These are phyloP conservation scores for Lycodopsis pacificus DNA, from an alignment of 2,797 vertebrate species.

Conservation along the genomic window DNA sequence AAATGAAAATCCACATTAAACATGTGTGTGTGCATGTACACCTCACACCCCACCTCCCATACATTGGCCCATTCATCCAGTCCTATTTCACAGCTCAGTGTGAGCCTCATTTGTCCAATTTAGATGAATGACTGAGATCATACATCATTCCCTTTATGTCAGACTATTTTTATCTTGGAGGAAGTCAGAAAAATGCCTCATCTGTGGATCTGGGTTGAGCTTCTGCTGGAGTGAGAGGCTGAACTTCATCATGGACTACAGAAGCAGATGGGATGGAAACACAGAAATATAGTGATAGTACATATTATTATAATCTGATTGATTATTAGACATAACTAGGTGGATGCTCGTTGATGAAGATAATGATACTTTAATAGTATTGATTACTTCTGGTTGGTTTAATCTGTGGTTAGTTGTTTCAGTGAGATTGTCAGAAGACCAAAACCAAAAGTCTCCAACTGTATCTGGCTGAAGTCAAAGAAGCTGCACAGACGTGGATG, in stretches of 20 bases:
- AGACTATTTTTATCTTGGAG: slow-evolving; percentile 65
- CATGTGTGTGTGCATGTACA: slow-evolving; percentile 11
- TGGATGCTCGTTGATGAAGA: too few relatives aligned
- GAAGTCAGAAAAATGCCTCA: slow-evolving; percentile 49
- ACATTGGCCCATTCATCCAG: slow-evolving; percentile 55
- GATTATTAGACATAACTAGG: neutral
- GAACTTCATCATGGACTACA: slow-evolving; percentile 27
- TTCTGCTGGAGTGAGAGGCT: slow-evolving; percentile 27
- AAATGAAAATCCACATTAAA: slow-evolving; percentile 31
- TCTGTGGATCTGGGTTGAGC: slow-evolving; percentile 43
- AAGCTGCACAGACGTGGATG: neutral
- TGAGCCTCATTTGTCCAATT: slow-evolving; percentile 80
- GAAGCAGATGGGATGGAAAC: slow-evolving; percentile 30
- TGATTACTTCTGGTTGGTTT: too few relatives aligned
- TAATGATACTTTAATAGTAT: too few relatives aligned
- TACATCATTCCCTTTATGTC: slow-evolving; percentile 69
- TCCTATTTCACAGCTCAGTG: slow-evolving; percentile 64
- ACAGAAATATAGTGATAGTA: neutral
- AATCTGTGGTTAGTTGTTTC: too few relatives aligned
- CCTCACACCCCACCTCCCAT: slow-evolving; percentile 23
- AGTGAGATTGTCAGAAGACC: neutral
- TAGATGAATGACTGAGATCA: slow-evolving; percentile 75
- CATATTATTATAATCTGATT: neutral
- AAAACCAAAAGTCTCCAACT: neutral
- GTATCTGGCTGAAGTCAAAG: neutral